Percentiles rank a stretch among this genome's conserved stretches.
Conservation (phyloP, 2,113 vertebrate genomes). For the Epinephelus moara region DNA sequence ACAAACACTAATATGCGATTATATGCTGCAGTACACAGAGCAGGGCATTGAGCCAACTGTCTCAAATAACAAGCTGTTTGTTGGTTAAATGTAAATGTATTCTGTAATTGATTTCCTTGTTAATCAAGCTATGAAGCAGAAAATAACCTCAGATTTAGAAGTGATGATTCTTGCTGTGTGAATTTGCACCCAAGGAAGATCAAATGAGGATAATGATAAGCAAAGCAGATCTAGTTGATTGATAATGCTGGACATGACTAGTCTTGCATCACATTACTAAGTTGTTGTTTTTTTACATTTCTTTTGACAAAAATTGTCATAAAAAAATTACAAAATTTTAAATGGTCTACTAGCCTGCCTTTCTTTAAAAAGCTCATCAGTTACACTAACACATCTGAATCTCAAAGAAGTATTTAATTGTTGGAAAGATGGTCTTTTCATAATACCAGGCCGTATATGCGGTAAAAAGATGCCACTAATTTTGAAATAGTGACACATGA, state of each 20-base stretch:
- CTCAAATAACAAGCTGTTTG: conserved; percentile 6
- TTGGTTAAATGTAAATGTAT: conserved; percentile 23
- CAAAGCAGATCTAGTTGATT: background rate
- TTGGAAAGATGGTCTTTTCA: too few species aligned
- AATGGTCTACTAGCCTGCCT: background rate
- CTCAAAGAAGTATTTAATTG: too few species aligned
- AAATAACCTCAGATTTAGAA: conserved; percentile 10
- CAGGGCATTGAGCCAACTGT: background rate
- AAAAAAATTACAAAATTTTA: background rate
- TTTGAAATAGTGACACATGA: too few species aligned
- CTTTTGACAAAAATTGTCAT: background rate
- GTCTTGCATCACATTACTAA: background rate
- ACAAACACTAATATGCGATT: background rate
- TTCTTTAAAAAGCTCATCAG: background rate
- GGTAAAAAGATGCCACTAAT: too few species aligned
- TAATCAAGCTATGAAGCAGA: conserved; percentile 7
- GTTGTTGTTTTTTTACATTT: background rate
- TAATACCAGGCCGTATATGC: too few species aligned
- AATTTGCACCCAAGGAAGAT: background rate
- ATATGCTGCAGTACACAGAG: background rate
- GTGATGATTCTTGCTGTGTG: background rate
- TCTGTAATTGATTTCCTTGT: conserved; percentile 16
- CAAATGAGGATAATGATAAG: too few species aligned
- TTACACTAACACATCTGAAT: too few species aligned
- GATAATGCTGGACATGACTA: background rate